Base-by-base conservation (phyloP, 2,888 invertebrate species). In the Latrodectus hesperus region DNA sequence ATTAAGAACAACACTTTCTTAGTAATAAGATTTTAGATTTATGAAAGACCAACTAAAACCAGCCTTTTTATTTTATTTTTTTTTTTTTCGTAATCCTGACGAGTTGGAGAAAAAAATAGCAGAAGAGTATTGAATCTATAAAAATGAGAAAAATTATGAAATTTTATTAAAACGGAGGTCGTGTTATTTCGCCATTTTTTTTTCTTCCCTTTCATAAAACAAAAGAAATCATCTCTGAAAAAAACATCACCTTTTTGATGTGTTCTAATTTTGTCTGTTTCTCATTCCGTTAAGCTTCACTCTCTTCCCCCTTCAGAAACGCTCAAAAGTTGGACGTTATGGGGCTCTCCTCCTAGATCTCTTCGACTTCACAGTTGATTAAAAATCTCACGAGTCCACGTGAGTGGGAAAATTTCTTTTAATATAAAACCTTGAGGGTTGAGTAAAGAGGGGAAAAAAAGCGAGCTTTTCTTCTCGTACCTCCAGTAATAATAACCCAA, bases 401-500 rank as follows among this genome's bases (percentile, higher is more conserved):
- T 64, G 22, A 73, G 64, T 65, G 51, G 49, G 51, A 73, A 38
- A 86, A 76, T 80, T 65, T 86, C 86, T 86, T 81, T 81, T 86
- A 86, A 86, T 81, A 86, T 81, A 71, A 86, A 86, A 86, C 76
- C 79, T 53, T 68, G 80, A 17, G 64, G 51, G 83, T 22, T 9
- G 10, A 70, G 52, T 65, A 53, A 72, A 71, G 64, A 77, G 65
- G 60, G 65, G 60, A 76, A 60, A 67, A n/a, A 71, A 14, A 22
- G 26, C 16, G 49, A 11, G n/a, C 38, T 22, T 51, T n/a, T 26
- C 78, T 52, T 71, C 78, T 49, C 60, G 55, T 81, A 86, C 70
- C 81, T 86, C 64, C 67, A 71, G 86, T 65, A 81, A 77, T 86
- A 81, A 86, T 81, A 86, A 86, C 81, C 86, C 72, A 81, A 86